phyloP scores from a whole-genome alignment of 1,140 invertebrate species.

The Choristoneura fumiferana region DNA sequence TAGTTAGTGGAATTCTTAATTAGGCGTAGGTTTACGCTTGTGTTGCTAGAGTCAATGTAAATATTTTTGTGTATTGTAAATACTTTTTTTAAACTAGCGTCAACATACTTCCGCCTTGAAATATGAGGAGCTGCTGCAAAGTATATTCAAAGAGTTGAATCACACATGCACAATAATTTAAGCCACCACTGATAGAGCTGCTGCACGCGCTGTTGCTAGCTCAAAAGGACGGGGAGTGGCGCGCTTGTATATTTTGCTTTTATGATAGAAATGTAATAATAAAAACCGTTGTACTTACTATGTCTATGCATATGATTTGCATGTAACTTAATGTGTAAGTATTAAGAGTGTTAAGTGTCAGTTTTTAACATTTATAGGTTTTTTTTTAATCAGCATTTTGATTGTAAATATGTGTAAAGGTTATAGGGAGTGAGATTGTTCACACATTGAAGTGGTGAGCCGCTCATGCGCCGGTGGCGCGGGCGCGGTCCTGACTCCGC shows the following conservation, averaged over 20 bases:
- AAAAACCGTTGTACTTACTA: constrained; percentile 60
- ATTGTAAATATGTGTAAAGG: constrained; percentile 42
- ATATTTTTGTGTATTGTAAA: constrained; percentile 76
- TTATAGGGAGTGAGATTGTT: constrained; percentile 60
- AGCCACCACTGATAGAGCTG: neutral
- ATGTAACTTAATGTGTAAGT: constrained; percentile 64
- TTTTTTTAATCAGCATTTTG: constrained; percentile 53
- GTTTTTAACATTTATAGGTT: constrained; percentile 68
- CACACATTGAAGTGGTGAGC: constrained; percentile 30
- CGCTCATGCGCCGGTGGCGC: constrained; percentile 27
- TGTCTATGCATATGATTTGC: constrained; percentile 65
- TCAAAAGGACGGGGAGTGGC: no score
- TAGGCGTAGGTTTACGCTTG: constrained; percentile 45
- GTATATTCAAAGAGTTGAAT: constrained; percentile 34
- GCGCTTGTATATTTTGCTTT: constrained; percentile 14
- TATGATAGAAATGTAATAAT: constrained; percentile 32
- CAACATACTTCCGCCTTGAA: constrained; percentile 66
- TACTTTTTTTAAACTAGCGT: constrained; percentile 58
- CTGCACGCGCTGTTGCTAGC: no score
- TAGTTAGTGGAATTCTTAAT: constrained; percentile 44
- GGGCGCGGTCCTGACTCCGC: constrained; percentile 14
- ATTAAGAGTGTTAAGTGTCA: constrained; percentile 72
- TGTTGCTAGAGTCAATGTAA: constrained; percentile 65
- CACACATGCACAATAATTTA: constrained; percentile 19
- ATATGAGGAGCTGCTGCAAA: constrained; percentile 48